Conservation (phyloP, 2,888 invertebrate genomes). For the Micoletzkya japonica region DNA sequence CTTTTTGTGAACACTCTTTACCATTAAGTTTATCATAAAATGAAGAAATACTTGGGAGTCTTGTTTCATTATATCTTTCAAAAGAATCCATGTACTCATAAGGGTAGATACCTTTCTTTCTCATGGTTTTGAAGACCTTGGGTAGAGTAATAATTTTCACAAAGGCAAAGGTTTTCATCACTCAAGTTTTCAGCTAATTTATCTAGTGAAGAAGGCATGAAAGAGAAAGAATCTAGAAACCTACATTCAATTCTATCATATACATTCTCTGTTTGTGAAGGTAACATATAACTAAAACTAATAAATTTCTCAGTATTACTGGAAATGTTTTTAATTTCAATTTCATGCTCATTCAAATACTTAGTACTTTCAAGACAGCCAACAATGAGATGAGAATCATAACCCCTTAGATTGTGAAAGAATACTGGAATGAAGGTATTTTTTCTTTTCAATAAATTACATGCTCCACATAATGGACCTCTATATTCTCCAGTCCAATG, state of each 20-base stretch:
- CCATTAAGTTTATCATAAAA: slow-evolving; percentile 36
- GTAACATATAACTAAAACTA: slow-evolving; percentile 35
- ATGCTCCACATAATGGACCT: slow-evolving; percentile 34
- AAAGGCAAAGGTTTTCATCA: slow-evolving; percentile 25
- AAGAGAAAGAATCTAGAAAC: slow-evolving; percentile 39
- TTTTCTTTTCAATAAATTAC: slow-evolving; percentile 35
- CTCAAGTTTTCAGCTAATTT: slow-evolving; percentile 36
- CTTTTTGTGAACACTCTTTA: too few species aligned
- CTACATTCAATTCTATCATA: slow-evolving; percentile 31
- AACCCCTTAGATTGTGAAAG: slow-evolving; percentile 37
- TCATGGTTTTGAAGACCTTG: slow-evolving; percentile 27
- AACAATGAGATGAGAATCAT: slow-evolving; percentile 38
- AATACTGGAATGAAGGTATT: slow-evolving; percentile 36
- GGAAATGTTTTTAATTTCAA: slow-evolving; percentile 33
- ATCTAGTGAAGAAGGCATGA: neutral
- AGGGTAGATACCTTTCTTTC: slow-evolving; percentile 49
- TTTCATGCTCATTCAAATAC: slow-evolving; percentile 25
- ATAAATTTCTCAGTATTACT: slow-evolving; percentile 36
- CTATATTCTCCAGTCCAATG: slow-evolving; percentile 39
- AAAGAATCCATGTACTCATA: slow-evolving; percentile 55
- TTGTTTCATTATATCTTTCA: slow-evolving; percentile 43
- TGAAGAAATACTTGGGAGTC: slow-evolving; percentile 33
- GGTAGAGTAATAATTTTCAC: slow-evolving; percentile 22
- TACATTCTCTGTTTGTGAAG: slow-evolving; percentile 4
- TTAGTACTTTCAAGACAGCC: slow-evolving; percentile 28